Evolutionary conservation across 2,888 invertebrate genomes (phyloP), one percentile per base, ranked within the genome.

Genomic region (Noctua comes): DNA sequence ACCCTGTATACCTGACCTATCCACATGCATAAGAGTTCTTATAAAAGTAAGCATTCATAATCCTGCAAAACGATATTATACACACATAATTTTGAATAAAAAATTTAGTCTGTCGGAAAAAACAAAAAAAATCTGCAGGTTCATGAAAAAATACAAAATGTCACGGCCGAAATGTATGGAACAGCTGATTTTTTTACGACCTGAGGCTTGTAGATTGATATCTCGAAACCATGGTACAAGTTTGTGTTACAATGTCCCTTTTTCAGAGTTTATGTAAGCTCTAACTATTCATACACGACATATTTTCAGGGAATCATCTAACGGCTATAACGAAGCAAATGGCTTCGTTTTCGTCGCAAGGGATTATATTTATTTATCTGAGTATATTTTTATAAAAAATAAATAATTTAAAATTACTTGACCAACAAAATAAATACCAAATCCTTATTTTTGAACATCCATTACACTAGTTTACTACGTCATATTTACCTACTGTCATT

Each of bases 1-100:
- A 36, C 36, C 36, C 36, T 77, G 65, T 68, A 48, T 80, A 71
- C 79, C 79, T 68, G 80, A 83, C 72, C 83, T 88, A 79, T 36
- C 40, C 62, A 24, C 24, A 36, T 31, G 7, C 8, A 36, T 36
- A 24, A 11, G 18, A 62, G 31, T 62, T 31, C 18, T 31, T 31
- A 62, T 18, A 62, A 31, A 62, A 31, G 18, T 31, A 31, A 62
- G 31, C 1, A 62, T 18, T 8, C 3, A 27, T 8, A 18, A 10
- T 4, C 5, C n/a, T n/a, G 11, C 13, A 57, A 57, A 57, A n/a
- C 4, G n/a, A n/a, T n/a, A 4, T 2, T 1, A 54, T 18, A 51
- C 21, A 54, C 3, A 24, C 24, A 54, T 24, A 13, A 13, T n/a
- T 13, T n/a, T 5, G 5, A 24, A 24, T 24, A 54, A 54, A 24